Conservation (phyloP, 1,140 invertebrate species). For the Polypedilum pembai region DNA sequence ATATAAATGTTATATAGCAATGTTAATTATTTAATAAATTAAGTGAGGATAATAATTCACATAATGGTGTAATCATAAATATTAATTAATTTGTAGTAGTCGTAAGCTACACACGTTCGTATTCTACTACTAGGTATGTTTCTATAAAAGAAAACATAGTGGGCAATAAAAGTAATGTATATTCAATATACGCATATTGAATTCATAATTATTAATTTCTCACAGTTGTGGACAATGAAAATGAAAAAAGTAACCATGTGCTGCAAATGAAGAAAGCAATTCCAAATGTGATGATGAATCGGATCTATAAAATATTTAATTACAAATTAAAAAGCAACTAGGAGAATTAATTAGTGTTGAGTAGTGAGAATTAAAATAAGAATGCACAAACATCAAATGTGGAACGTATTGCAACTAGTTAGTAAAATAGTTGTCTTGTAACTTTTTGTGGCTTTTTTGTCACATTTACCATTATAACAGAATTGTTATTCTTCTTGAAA, state of each 20-base stretch:
- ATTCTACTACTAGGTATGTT: background rate
- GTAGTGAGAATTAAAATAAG: background rate
- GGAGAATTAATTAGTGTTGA: background rate
- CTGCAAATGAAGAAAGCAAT: background rate
- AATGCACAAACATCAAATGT: background rate
- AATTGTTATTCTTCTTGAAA: background rate
- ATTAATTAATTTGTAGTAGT: background rate
- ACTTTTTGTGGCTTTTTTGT: background rate
- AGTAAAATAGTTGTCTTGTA: too few relatives aligned
- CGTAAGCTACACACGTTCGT: background rate
- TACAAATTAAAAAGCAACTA: background rate
- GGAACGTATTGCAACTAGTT: too few relatives aligned
- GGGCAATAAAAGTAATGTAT: background rate
- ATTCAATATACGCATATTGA: conserved; percentile 11
- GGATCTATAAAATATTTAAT: background rate
- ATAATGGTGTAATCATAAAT: conserved; percentile 14
- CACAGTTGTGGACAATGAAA: background rate
- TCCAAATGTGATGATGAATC: conserved; percentile 1
- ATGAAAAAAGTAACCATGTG: background rate
- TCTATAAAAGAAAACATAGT: background rate
- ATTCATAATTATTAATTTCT: conserved; percentile 14
- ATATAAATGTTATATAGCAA: background rate
- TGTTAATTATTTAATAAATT: conserved; percentile 1
- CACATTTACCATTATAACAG: background rate
- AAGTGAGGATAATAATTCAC: background rate